A percentile compares a stretch with the other conserved stretches of the same genome.
These are phyloP conservation scores for Aegotheles bennettii DNA, from an alignment of 2,113 vertebrate species.

Conservation along the genomic window DNA sequence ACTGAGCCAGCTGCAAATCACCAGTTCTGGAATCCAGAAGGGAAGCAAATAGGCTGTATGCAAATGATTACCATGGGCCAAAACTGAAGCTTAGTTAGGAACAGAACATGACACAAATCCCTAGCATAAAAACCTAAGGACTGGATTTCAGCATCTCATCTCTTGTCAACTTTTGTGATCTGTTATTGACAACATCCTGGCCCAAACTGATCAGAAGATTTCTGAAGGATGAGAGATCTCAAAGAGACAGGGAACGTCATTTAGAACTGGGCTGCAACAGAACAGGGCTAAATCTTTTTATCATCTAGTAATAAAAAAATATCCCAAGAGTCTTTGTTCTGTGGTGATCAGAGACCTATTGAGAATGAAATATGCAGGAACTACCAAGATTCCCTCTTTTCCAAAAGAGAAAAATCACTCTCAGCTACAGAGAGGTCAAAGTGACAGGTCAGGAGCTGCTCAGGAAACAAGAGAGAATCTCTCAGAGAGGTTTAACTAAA, in stretches of 20 bases:
- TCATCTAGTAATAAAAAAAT: neutral
- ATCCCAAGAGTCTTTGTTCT: neutral
- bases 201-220: neutral
- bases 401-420: neutral
- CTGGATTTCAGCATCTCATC: neutral
- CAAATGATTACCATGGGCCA: neutral
- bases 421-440: neutral
- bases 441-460: neutral
- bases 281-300: neutral
- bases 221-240: neutral
- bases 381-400: neutral
- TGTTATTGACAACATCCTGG: neutral
- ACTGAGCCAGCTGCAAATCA: neutral
- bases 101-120: neutral
- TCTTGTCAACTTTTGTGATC: neutral
- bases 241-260: neutral
- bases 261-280: neutral
- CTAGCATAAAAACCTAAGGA: neutral
- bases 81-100: neutral
- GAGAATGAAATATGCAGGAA: neutral
- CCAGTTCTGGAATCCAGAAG: neutral
- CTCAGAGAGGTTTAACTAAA: neutral
- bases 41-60: neutral
- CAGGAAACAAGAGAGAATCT: neutral
- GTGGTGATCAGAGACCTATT: neutral